Percentiles rank a stretch among this genome's conserved stretches.
phyloP scores from a whole-genome alignment of 2,113 vertebrate genomes.

The Alaudala cheleensis region DNA sequence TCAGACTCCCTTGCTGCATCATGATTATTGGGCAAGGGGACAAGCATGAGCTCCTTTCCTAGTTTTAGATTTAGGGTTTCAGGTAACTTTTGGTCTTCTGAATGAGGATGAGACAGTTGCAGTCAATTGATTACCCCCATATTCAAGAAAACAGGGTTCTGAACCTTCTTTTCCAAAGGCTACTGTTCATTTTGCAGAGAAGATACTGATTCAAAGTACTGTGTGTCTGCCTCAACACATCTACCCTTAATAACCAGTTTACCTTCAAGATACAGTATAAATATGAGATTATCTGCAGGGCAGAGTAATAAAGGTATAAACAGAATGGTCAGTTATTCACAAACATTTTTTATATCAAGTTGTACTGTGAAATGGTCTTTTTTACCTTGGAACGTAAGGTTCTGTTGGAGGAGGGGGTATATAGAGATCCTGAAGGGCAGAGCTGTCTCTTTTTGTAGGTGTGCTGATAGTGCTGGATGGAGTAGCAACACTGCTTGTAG shows the following conservation, averaged over 20 bases:
- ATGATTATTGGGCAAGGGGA: neutral
- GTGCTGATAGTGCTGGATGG: constrained; percentile 97
- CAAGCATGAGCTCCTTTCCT: neutral
- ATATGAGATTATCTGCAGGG: neutral
- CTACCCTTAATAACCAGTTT: neutral
- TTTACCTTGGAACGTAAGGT: constrained; percentile 93
- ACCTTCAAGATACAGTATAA: neutral
- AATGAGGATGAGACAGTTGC: neutral
- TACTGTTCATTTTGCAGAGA: neutral
- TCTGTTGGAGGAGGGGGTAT: constrained; percentile 95
- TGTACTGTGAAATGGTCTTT: neutral
- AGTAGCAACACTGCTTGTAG: constrained; percentile 92
- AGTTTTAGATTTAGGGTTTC: neutral
- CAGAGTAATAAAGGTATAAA: neutral
- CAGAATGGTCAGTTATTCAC: neutral
- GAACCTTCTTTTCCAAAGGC: neutral
- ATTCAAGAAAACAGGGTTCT: neutral
- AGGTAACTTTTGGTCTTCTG: neutral
- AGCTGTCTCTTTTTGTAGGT: constrained; percentile 93
- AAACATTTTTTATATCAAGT: neutral
- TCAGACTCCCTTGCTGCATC: neutral
- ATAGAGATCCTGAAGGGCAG: constrained; percentile 95
- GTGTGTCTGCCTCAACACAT: neutral
- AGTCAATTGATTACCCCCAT: neutral
- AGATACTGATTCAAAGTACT: neutral